phyloP scores from a whole-genome alignment of 2,888 invertebrate species.

The Halocaridina rubra region DNA sequence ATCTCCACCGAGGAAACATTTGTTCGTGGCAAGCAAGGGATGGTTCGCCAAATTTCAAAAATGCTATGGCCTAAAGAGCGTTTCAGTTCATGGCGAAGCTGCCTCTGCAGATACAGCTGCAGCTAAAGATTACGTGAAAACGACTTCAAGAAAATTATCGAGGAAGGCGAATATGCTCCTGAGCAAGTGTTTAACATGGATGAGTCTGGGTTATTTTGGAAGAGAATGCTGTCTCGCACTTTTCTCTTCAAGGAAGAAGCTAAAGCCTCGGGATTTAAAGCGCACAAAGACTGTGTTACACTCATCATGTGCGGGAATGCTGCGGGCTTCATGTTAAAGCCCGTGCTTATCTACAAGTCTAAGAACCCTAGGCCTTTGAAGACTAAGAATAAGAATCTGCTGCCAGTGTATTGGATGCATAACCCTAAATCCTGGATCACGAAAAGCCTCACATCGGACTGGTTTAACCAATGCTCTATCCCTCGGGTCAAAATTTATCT shows the following conservation, averaged over 20 bases:
- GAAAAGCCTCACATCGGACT: constrained; percentile 16
- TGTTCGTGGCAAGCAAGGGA: constrained; percentile 1
- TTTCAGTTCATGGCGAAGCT: background rate
- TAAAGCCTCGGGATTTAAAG: constrained; percentile 35
- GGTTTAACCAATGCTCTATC: constrained; percentile 62
- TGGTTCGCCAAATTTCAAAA: background rate
- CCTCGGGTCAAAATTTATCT: constrained; percentile 47
- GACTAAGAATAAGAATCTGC: constrained; percentile 47
- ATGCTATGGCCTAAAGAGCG: background rate
- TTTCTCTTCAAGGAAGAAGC: constrained; percentile 29
- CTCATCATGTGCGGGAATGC: no score
- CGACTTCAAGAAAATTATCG: background rate
- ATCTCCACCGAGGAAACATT: no score
- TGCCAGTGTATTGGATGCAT: no score
- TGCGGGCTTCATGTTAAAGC: no score
- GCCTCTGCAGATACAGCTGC: background rate
- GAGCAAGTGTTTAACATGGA: no score
- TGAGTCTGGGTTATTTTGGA: no score
- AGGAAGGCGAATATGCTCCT: constrained; percentile 23
- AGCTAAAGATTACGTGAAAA: background rate
- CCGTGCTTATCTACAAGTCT: constrained; percentile 47
- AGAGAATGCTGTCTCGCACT: no score
- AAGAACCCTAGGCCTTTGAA: constrained; percentile 49
- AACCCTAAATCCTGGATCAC: constrained; percentile 64
- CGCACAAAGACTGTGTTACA: constrained; percentile 54